Evolutionary conservation across 2,113 vertebrate species (phyloP).

Genomic region (Perca flavescens): DNA sequence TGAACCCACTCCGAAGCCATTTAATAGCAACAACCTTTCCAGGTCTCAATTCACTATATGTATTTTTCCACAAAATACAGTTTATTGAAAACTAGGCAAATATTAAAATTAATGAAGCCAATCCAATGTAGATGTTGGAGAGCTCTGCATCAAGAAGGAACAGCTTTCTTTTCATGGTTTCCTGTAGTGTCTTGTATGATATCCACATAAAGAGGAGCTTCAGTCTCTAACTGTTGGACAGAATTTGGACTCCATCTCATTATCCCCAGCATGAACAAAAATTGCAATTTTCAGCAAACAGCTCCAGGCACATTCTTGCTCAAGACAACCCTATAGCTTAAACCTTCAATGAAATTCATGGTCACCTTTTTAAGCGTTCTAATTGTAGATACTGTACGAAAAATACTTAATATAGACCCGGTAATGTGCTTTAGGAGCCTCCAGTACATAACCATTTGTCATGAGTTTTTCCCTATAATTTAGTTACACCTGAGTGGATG

Average conservation of each 20-base stretch:
- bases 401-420: not conserved
- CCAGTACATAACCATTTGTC: not conserved
- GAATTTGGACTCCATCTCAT: not conserved
- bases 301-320: not conserved
- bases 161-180: not conserved
- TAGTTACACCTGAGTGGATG: not conserved
- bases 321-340: not conserved
- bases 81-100: not conserved
- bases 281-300: not conserved
- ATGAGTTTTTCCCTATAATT: not conserved
- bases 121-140: conserved; percentile 37
- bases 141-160: conserved; percentile 4
- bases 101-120: conserved; percentile 37
- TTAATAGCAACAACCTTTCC: not conserved
- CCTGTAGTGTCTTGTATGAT: not conserved
- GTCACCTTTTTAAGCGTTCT: not conserved
- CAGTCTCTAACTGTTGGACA: not conserved
- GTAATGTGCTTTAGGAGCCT: not conserved
- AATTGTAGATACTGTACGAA: not conserved
- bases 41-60: not conserved
- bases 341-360: not conserved
- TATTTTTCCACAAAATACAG: conserved; percentile 1
- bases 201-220: not conserved
- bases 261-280: not conserved
- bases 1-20: not conserved